Percentiles rank a stretch among this genome's conserved stretches.
Evolutionary conservation across 2,113 vertebrate species (phyloP).

Genomic region (Prunella fulvescens): DNA sequence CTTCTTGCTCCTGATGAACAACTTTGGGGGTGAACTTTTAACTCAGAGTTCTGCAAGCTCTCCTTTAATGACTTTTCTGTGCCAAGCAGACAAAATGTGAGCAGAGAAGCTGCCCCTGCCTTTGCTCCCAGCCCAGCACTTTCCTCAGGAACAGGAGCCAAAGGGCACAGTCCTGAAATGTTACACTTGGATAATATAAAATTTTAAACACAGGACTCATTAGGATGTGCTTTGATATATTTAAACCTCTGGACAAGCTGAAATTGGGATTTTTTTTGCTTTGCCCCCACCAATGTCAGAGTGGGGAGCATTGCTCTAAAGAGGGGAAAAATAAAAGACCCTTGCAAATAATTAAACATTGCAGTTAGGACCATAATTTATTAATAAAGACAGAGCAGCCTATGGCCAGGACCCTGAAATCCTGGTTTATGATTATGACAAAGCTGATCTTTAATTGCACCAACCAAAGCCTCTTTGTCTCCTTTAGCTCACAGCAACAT

Average conservation of each 20-base stretch:
- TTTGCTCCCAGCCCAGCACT: not conserved
- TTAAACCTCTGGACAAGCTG: not conserved
- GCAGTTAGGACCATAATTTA: not conserved
- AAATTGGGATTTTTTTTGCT: not conserved
- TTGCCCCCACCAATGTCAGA: not conserved
- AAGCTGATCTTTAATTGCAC: not conserved
- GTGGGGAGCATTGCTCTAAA: not conserved
- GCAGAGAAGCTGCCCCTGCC: not conserved
- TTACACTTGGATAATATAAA: not conserved
- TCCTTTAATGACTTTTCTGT: not conserved
- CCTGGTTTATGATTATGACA: not conserved
- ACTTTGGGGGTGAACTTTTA: not conserved
- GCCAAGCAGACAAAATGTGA: not conserved
- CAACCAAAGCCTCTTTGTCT: not conserved
- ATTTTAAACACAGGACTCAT: not conserved
- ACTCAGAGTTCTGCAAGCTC: not conserved
- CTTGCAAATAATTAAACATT: not conserved
- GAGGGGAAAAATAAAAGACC: not conserved
- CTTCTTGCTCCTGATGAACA: not conserved
- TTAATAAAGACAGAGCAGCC: not conserved
- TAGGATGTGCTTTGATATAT: not conserved
- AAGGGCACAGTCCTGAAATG: not conserved
- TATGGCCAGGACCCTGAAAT: not conserved
- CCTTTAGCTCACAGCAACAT: not conserved
- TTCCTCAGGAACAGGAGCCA: rapidly evolving